phyloP scores from a whole-genome alignment of 2,797 vertebrate species.

The Champsocephalus esox region DNA sequence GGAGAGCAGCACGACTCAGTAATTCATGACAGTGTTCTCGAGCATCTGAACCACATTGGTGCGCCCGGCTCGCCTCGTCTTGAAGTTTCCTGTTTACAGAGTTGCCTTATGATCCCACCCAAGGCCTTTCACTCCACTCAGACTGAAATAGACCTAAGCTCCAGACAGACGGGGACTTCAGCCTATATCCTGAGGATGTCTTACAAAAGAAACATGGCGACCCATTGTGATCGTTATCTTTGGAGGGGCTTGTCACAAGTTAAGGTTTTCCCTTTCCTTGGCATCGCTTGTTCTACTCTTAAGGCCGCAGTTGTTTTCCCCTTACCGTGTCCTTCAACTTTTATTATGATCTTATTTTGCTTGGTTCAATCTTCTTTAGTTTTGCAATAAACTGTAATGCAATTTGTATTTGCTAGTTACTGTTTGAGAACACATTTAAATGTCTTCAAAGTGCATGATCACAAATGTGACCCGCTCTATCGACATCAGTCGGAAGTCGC shows the following conservation, averaged over 20 bases:
- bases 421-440: background rate
- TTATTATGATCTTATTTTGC: background rate
- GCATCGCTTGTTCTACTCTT: background rate
- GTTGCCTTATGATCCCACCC: conserved; percentile 71
- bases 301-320: background rate
- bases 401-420: background rate
- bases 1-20: background rate
- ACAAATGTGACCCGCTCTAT: no score
- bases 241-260: conserved; percentile 39
- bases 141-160: conserved; percentile 62
- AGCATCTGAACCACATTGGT: conserved; percentile 14
- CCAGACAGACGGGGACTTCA: conserved; percentile 66
- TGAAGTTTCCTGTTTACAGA: conserved; percentile 84
- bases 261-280: conserved; percentile 40
- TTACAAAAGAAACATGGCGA: conserved; percentile 73
- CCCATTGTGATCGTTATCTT: conserved; percentile 70
- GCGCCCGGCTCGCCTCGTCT: conserved; percentile 10
- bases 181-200: conserved; percentile 84
- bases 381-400: background rate
- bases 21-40: no score
- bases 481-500: no score
- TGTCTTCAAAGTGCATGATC: no score
- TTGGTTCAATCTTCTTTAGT: background rate
- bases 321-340: background rate
- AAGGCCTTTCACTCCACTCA: conserved; percentile 65